phyloP scores from a whole-genome alignment of 2,888 invertebrate genomes.

The Cryptocephalus primarius region DNA sequence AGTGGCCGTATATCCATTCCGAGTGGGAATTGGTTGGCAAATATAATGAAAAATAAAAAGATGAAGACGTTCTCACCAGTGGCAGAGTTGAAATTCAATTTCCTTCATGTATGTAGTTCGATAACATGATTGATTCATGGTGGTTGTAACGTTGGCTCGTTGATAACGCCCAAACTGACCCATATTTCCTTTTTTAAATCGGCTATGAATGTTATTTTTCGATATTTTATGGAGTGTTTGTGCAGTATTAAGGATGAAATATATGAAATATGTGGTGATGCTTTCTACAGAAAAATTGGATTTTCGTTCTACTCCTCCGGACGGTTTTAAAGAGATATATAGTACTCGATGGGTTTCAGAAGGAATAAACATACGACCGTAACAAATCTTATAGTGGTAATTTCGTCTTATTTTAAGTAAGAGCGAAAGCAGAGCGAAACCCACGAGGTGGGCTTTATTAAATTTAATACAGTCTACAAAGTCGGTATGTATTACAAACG shows the following conservation, averaged over 20 bases:
- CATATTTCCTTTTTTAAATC: constrained; percentile 14
- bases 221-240: constrained; percentile 10
- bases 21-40: constrained; percentile 7
- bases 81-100: constrained; percentile 20
- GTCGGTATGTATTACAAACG: too few species aligned
- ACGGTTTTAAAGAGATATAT: too few species aligned
- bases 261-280: not conserved
- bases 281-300: too few species aligned
- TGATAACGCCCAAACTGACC: constrained; percentile 18
- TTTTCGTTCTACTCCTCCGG: too few species aligned
- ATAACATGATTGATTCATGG: constrained; percentile 22
- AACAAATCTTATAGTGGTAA: too few species aligned
- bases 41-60: constrained; percentile 12
- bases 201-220: constrained; percentile 12
- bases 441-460: too few species aligned
- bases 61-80: constrained; percentile 13
- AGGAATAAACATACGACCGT: too few species aligned
- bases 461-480: too few species aligned
- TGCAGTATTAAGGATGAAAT: constrained; percentile 4
- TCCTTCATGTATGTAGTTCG: constrained; percentile 15
- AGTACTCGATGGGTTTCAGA: too few species aligned
- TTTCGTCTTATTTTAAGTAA: too few species aligned
- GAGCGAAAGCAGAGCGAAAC: too few species aligned
- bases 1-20: constrained; percentile 1
- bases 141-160: constrained; percentile 15